A percentile compares a stretch with the other conserved stretches of the same genome.
These are phyloP conservation scores for Aplocera efformata DNA, from an alignment of 2,888 invertebrate species.

Conservation along the genomic window DNA sequence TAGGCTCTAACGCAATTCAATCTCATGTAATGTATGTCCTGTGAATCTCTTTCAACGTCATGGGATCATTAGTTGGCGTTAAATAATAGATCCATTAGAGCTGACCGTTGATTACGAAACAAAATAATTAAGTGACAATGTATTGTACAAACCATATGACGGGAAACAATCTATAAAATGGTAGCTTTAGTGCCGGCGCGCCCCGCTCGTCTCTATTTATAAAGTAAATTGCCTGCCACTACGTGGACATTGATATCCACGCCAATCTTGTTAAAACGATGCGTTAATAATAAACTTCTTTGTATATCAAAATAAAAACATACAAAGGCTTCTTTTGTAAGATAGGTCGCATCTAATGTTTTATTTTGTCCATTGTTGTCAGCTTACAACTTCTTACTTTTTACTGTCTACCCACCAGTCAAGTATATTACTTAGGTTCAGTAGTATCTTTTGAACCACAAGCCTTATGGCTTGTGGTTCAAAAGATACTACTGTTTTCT, in stretches of 20 bases:
- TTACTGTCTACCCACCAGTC: too few species aligned
- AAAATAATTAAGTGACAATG: constrained; percentile 24
- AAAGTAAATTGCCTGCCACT: constrained; percentile 68
- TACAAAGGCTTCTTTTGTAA: too few species aligned
- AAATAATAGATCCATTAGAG: neutral
- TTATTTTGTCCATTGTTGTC: too few species aligned
- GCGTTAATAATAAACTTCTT: constrained; percentile 33
- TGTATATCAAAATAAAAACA: neutral
- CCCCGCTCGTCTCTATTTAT: constrained; percentile 69
- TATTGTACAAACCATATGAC: constrained; percentile 20
- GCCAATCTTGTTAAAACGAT: constrained; percentile 56
- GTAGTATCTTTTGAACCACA: too few species aligned
- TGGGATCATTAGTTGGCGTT: neutral
- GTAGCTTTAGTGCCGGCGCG: constrained; percentile 63
- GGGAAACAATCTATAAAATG: constrained; percentile 68
- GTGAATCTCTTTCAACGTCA: too few species aligned
- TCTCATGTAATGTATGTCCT: too few species aligned
- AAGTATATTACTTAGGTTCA: too few species aligned
- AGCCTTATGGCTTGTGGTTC: too few species aligned
- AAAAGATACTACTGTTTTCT: too few species aligned
- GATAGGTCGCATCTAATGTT: too few species aligned
- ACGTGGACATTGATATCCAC: constrained; percentile 60
- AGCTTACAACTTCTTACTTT: too few species aligned
- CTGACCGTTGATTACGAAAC: constrained; percentile 4
- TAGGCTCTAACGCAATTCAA: too few species aligned